These are phyloP conservation scores for Mus spicilegus DNA, from an alignment of 2,113 vertebrate species.

Conservation along the genomic window DNA sequence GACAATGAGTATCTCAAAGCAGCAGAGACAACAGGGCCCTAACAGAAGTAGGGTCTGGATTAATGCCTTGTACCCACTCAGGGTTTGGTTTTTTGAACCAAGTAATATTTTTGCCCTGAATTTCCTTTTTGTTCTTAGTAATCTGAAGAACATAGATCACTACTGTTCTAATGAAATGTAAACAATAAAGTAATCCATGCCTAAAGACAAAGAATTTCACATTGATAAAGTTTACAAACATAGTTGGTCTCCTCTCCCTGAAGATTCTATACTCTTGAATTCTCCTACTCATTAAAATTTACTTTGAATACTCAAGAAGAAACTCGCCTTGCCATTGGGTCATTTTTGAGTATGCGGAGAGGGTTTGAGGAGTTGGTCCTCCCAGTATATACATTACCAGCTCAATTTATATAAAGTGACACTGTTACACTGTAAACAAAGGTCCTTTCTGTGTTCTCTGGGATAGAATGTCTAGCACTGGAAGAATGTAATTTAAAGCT, in stretches of 20 bases:
- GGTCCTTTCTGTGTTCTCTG: neutral
- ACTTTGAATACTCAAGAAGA: neutral
- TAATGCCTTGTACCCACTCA: neutral
- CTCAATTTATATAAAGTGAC: neutral
- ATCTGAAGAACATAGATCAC: neutral
- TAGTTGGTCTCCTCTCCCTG: neutral
- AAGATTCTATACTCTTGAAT: neutral
- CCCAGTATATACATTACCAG: neutral
- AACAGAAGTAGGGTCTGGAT: neutral
- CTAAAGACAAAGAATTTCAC: neutral
- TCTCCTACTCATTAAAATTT: neutral
- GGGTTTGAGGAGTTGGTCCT: neutral
- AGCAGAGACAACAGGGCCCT: neutral
- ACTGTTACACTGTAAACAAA: neutral
- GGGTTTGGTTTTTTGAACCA: neutral
- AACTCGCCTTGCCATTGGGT: neutral
- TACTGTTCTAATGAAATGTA: neutral
- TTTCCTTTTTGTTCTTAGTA: constrained; percentile 4
- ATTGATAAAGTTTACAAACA: neutral
- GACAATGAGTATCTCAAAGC: neutral
- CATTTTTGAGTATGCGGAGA: neutral
- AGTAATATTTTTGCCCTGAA: neutral
- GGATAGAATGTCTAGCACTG: neutral
- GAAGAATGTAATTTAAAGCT: neutral
- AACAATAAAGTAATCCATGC: neutral